A percentile compares a stretch with the other conserved stretches of the same genome.
phyloP scores from a whole-genome alignment of 2,797 vertebrate genomes.

The Melanogrammus aeglefinus region DNA sequence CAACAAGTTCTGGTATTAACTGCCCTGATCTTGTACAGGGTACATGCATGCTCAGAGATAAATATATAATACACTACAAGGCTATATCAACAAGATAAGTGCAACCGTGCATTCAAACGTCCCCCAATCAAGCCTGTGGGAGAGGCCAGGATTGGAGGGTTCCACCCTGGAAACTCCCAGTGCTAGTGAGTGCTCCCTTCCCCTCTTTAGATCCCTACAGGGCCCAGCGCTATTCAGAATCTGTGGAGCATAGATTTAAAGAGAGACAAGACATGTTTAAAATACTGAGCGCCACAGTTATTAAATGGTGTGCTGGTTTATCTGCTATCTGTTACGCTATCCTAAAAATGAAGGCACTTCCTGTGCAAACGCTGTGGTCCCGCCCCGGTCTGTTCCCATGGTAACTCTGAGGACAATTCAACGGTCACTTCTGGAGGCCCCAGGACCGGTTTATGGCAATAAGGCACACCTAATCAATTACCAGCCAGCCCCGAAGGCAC shows the following conservation, averaged over 20 bases:
- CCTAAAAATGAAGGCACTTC: not conserved
- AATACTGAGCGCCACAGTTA: not conserved
- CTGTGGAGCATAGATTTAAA: not conserved
- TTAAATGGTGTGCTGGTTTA: not conserved
- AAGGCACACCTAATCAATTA: conserved; percentile 58
- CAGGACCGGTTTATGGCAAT: conserved; percentile 49
- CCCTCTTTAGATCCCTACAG: too few species aligned
- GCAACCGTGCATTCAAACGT: too few species aligned
- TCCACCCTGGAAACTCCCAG: too few species aligned
- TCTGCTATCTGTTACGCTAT: not conserved
- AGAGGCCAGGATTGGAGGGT: too few species aligned
- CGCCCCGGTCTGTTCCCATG: conserved; percentile 40
- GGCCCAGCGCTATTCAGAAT: not conserved
- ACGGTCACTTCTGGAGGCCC: conserved; percentile 44
- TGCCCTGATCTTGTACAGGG: too few species aligned
- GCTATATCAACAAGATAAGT: too few species aligned
- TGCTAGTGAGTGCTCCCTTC: too few species aligned
- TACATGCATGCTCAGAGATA: too few species aligned
- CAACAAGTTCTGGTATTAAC: too few species aligned
- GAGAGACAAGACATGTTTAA: too few species aligned
- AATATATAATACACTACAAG: too few species aligned
- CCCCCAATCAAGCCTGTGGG: too few species aligned
- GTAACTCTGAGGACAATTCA: conserved; percentile 59
- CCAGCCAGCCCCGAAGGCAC: conserved; percentile 26
- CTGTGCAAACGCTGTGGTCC: conserved; percentile 7